A percentile compares a stretch with the other conserved stretches of the same genome.
Conservation (phyloP, 2,797 vertebrate genomes). For the Cirrhinus molitorella region DNA sequence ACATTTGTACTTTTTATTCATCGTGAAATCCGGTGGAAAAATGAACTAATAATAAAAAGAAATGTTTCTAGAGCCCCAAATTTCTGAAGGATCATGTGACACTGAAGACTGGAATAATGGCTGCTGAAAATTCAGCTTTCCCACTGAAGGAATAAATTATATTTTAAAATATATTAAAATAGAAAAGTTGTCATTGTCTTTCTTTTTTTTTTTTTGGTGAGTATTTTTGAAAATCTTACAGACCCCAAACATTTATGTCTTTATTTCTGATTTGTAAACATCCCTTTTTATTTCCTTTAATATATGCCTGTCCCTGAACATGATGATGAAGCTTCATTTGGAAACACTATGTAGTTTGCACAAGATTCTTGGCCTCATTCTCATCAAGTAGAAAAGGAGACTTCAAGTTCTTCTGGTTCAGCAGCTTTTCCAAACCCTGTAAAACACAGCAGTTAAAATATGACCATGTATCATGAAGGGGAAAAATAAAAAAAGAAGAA, state of each 20-base stretch:
- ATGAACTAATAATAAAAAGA: not conserved
- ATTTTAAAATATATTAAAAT: not conserved
- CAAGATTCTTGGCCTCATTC: conserved; percentile 63
- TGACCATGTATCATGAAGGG: not conserved
- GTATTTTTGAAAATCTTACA: not conserved
- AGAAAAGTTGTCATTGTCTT: not conserved
- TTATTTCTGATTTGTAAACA: not conserved
- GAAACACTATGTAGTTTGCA: conserved; percentile 55
- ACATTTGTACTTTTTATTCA: not conserved
- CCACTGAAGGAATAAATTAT: not conserved
- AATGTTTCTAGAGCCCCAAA: not conserved
- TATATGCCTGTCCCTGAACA: not conserved
- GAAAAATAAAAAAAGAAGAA: not conserved
- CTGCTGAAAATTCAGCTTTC: not conserved
- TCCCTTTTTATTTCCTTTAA: conserved; percentile 16
- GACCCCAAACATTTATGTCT: not conserved
- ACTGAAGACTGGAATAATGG: not conserved
- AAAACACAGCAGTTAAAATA: conserved; percentile 43
- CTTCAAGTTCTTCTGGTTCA: conserved; percentile 78
- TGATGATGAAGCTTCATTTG: not conserved
- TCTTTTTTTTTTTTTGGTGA: not conserved
- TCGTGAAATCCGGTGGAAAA: not conserved
- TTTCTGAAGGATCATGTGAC: not conserved
- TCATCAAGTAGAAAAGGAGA: conserved; percentile 84
- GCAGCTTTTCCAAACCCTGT: conserved; percentile 85